Evolutionary conservation across 2,113 vertebrate genomes (phyloP).

Genomic region (Rhinoptilus africanus): DNA sequence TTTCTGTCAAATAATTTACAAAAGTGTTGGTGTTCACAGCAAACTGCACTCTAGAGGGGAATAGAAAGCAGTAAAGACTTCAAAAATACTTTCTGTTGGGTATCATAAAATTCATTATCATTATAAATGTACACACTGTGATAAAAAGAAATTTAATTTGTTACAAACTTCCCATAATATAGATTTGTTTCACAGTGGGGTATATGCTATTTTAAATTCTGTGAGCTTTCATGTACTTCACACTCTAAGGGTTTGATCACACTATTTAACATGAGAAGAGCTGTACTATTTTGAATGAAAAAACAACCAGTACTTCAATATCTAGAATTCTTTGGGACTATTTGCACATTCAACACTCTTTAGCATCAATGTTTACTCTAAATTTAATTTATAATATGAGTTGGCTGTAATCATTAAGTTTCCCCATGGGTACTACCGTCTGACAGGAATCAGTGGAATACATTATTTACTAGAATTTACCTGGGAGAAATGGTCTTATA

Average conservation of each 20-base stretch:
- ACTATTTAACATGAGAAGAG: not conserved
- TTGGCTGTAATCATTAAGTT: not conserved
- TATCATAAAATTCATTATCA: slow-evolving; percentile 9
- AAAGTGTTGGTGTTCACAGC: not conserved
- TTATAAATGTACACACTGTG: not conserved
- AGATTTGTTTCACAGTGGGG: not conserved
- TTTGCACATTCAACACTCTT: not conserved
- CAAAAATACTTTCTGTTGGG: not conserved
- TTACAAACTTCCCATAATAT: not conserved
- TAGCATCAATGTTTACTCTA: not conserved
- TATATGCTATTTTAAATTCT: not conserved
- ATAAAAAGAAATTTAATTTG: slow-evolving; percentile 1
- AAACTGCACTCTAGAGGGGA: not conserved
- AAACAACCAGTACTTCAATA: not conserved
- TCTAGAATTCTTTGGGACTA: not conserved
- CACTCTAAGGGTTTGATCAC: not conserved
- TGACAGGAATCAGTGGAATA: not conserved
- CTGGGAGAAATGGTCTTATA: not conserved
- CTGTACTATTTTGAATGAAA: not conserved
- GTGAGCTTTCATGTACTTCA: not conserved
- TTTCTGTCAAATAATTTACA: slow-evolving; percentile 12
- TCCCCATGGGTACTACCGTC: not conserved
- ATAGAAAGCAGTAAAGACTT: not conserved
- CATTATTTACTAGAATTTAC: not conserved
- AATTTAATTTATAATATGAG: not conserved